Percentiles rank a stretch among this genome's conserved stretches.
phyloP scores from a whole-genome alignment of 1,140 invertebrate genomes.

The Atta colombica region DNA sequence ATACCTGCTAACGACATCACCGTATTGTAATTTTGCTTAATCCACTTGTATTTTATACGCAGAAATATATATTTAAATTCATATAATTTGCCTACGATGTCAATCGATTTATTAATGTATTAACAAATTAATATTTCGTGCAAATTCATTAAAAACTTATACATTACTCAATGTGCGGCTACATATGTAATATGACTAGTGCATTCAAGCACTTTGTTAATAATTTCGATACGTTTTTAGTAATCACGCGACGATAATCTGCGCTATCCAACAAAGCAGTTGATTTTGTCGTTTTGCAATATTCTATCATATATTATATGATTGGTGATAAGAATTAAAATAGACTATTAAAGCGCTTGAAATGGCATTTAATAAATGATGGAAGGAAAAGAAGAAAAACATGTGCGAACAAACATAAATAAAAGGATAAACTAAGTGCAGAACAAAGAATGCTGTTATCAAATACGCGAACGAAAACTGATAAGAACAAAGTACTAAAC shows the following conservation, averaged over 20 bases:
- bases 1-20: constrained; percentile 5
- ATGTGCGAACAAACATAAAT: not conserved
- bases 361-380: constrained; percentile 42
- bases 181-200: constrained; percentile 35
- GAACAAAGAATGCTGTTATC: constrained; percentile 55
- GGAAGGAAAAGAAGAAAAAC: not conserved
- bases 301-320: not conserved
- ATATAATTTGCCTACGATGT: constrained; percentile 17
- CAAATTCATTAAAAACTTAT: constrained; percentile 54
- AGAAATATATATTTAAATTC: constrained; percentile 41
- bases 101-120: constrained; percentile 47
- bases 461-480: constrained; percentile 45
- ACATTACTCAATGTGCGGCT: constrained; percentile 1
- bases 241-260: constrained; percentile 21
- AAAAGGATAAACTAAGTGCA: not conserved
- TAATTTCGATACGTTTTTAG: constrained; percentile 48
- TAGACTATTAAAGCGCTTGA: not conserved
- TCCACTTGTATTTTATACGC: constrained; percentile 29
- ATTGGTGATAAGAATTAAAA: not conserved
- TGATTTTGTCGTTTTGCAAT: constrained; percentile 13
- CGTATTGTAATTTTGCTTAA: constrained; percentile 37
- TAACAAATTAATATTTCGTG: constrained; percentile 55
- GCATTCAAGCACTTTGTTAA: constrained; percentile 48
- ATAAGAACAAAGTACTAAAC: constrained; percentile 74
- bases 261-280: constrained; percentile 14